Evolutionary conservation across 2,113 vertebrate species (phyloP), one percentile per base, ranked within the genome.

Genomic region (Natator depressus): DNA sequence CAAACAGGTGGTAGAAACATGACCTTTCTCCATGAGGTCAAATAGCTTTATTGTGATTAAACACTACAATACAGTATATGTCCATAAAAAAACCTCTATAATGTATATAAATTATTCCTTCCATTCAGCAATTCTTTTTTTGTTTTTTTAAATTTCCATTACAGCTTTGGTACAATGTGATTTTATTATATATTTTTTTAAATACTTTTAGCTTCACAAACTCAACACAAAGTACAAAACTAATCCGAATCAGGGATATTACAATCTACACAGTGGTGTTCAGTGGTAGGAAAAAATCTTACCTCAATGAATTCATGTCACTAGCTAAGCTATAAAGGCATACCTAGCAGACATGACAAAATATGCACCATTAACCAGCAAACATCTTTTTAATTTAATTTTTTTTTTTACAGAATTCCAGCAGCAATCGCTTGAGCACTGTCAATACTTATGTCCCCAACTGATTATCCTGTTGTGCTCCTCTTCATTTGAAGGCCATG

Each of bases 151-250:
- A 55, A 95, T 97, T 93, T 97, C 97, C 97, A 93, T 98, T 98
- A 98, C 98, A 98, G 98, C 98, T 99, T 99, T 99, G 98, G 98
- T 99, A 98, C 98, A 98, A 97, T 98, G 97, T 98, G 97, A 97
- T 98, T 98, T 98, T 97, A 90, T 98, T 97, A 98, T 98, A 97
- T 96, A 89, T 89, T 98, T 97, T 98, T 98, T 98, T 97, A 98
- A 98, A 98, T 98, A 99, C 97, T 98, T 98, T 98, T 97, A 98
- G 98, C 98, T 98, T 98, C 98, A 99, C 98, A 98, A 99, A 99
- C 98, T 98, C 98, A 98, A 98, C 98, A 99, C 98, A 97, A 98
- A 98, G 98, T 99, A 99, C 98, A 99, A 99, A 99, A 99, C 98
- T 98, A 99, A 98, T 98, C 96, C 98, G 94, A 97, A 98, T 98